A percentile compares a stretch with the other conserved stretches of the same genome.
phyloP scores from a whole-genome alignment of 2,797 vertebrate species.

The Salmo trutta region DNA sequence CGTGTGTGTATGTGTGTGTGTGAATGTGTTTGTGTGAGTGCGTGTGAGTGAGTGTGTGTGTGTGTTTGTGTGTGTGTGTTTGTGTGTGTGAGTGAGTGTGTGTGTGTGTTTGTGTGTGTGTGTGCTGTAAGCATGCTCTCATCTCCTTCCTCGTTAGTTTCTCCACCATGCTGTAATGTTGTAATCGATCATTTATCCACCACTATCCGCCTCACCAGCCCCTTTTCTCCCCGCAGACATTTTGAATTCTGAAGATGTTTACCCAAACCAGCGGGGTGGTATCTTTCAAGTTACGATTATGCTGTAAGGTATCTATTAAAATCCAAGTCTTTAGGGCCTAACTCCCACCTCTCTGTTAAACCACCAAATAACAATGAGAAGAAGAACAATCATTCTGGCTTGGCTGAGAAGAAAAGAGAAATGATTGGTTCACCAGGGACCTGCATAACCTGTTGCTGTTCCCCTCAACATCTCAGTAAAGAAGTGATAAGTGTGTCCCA shows the following conservation, averaged over 20 bases:
- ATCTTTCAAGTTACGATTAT: slow-evolving; percentile 44
- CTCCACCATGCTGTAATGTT: background rate
- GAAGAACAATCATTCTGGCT: background rate
- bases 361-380: background rate
- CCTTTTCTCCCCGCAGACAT: slow-evolving; percentile 23
- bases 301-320: slow-evolving; percentile 36
- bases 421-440: slow-evolving; percentile 62
- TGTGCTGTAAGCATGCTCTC: no score
- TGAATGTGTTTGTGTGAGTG: no score
- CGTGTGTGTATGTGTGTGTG: no score
- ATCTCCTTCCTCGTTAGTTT: no score
- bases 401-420: slow-evolving; percentile 23
- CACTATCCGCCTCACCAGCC: background rate
- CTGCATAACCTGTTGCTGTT: slow-evolving; percentile 19
- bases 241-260: slow-evolving; percentile 37
- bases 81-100: no score
- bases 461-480: slow-evolving; percentile 21
- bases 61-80: no score
- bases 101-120: no score
- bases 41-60: no score
- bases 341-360: slow-evolving; percentile 6
- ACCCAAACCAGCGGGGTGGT: slow-evolving; percentile 54
- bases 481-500: slow-evolving; percentile 52
- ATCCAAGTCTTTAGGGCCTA: slow-evolving; percentile 24
- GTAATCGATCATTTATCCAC: background rate